Evolutionary conservation across 2,113 vertebrate genomes (phyloP).

Genomic region (Siniperca chuatsi): DNA sequence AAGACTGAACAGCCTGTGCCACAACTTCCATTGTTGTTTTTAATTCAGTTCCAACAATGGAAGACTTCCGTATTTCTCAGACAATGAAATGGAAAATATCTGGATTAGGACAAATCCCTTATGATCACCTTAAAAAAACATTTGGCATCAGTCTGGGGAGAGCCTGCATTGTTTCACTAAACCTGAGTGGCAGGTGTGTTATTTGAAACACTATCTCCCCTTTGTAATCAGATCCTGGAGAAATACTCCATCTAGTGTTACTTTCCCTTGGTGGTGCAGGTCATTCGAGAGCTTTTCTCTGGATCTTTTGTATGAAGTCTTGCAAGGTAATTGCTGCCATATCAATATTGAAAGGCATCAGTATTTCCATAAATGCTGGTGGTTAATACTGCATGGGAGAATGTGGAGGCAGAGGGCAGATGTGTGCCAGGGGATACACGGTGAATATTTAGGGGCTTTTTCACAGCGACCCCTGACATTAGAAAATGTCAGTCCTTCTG

Average conservation of each 20-base stretch:
- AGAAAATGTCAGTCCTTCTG: slow-evolving; percentile 50
- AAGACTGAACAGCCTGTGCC: neutral
- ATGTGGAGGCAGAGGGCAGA: slow-evolving; percentile 8
- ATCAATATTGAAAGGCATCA: slow-evolving; percentile 39
- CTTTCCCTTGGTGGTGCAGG: slow-evolving; percentile 43
- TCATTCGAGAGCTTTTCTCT: slow-evolving; percentile 46
- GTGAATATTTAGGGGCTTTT: slow-evolving; percentile 60
- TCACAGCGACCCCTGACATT: slow-evolving; percentile 32
- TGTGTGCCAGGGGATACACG: slow-evolving; percentile 19
- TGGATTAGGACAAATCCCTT: slow-evolving; percentile 41
- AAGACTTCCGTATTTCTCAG: neutral
- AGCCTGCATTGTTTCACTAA: slow-evolving; percentile 52
- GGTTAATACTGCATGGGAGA: slow-evolving; percentile 39
- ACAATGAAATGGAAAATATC: slow-evolving; percentile 19
- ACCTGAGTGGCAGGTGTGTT: slow-evolving; percentile 61
- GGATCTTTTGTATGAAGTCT: slow-evolving; percentile 41
- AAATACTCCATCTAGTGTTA: slow-evolving; percentile 35
- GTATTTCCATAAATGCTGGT: slow-evolving; percentile 32
- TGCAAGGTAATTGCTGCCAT: slow-evolving; percentile 48
- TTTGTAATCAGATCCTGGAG: slow-evolving; percentile 52
- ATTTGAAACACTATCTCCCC: slow-evolving; percentile 49
- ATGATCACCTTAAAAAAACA: slow-evolving; percentile 23
- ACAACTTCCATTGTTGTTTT: slow-evolving; percentile 10
- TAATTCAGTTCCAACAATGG: slow-evolving; percentile 21
- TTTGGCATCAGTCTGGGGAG: slow-evolving; percentile 10